phyloP scores from a whole-genome alignment of 2,113 vertebrate species.

The Tringa solitaria region DNA sequence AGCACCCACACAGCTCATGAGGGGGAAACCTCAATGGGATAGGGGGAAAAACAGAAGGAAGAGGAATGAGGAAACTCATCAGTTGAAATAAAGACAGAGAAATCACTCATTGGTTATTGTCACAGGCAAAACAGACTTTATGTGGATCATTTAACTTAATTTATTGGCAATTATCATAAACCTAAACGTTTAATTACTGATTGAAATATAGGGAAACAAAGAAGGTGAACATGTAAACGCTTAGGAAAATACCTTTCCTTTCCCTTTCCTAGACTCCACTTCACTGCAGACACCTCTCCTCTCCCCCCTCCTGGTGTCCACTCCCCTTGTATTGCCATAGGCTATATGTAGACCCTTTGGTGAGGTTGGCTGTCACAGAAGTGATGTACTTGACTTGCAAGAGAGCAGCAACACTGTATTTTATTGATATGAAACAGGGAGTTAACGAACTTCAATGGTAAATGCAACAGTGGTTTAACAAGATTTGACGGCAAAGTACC shows the following conservation, averaged over 20 bases:
- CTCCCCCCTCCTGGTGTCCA: accelerated
- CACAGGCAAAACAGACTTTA: not conserved
- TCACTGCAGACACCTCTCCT: not conserved
- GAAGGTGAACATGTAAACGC: not conserved
- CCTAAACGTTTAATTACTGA: not conserved
- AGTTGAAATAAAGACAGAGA: not conserved
- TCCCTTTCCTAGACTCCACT: not conserved
- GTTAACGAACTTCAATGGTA: not conserved
- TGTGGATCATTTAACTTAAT: not conserved
- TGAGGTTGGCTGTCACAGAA: not conserved
- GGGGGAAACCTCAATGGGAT: not conserved
- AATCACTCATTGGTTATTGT: not conserved
- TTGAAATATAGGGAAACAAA: not conserved
- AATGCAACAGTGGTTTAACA: not conserved
- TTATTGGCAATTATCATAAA: not conserved
- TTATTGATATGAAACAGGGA: not conserved
- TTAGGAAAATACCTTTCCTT: not conserved
- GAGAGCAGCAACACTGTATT: not conserved
- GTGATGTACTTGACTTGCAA: not conserved
- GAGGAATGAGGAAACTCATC: not conserved
- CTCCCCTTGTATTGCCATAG: not conserved
- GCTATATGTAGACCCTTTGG: not conserved
- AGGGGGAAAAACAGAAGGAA: not conserved
- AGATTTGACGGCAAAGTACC: not conserved
- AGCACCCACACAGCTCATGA: not conserved